Conservation (phyloP, 2,888 invertebrate species). For the Oscheius onirici region DNA sequence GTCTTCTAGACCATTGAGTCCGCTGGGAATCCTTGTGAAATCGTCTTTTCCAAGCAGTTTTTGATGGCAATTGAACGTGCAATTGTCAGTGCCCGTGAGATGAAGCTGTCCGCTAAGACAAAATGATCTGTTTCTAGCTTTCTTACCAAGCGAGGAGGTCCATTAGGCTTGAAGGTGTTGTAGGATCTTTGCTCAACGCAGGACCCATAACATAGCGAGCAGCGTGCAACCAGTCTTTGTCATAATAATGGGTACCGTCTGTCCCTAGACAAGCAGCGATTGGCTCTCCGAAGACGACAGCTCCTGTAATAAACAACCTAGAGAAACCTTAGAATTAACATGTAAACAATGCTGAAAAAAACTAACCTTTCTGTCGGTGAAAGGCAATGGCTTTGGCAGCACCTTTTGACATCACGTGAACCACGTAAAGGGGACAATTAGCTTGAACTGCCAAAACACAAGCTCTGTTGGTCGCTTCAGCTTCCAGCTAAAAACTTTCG, state of each 20-base stretch:
- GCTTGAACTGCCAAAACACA: conserved; percentile 86
- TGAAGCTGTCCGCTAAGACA: conserved; percentile 85
- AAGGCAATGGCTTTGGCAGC: conserved; percentile 84
- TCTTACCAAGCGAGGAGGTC: conserved; percentile 86
- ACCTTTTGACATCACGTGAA: conserved; percentile 87
- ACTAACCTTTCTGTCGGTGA: conserved; percentile 75
- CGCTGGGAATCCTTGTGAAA: conserved; percentile 73
- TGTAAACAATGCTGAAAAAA: too few species aligned
- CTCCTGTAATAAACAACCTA: too few species aligned
- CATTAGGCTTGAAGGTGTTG: conserved; percentile 84
- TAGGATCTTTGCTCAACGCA: conserved; percentile 88
- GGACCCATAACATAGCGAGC: conserved; percentile 94
- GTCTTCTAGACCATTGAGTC: conserved; percentile 95
- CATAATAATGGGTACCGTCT: conserved; percentile 83
- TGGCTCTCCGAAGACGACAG: conserved; percentile 86
- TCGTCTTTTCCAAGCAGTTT: conserved; percentile 84
- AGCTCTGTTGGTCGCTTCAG: conserved; percentile 93
- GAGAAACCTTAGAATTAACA: too few species aligned
- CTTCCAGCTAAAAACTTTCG: conserved; percentile 79
- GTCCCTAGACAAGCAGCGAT: conserved; percentile 83
- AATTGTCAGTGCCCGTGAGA: conserved; percentile 94
- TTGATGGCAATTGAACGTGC: conserved; percentile 90
- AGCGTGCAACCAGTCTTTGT: conserved; percentile 85
- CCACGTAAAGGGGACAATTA: conserved; percentile 87
- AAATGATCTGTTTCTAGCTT: neutral